These are phyloP conservation scores for Helobdella robusta DNA, from an alignment of 2,888 invertebrate genomes.

Conservation along the genomic window DNA sequence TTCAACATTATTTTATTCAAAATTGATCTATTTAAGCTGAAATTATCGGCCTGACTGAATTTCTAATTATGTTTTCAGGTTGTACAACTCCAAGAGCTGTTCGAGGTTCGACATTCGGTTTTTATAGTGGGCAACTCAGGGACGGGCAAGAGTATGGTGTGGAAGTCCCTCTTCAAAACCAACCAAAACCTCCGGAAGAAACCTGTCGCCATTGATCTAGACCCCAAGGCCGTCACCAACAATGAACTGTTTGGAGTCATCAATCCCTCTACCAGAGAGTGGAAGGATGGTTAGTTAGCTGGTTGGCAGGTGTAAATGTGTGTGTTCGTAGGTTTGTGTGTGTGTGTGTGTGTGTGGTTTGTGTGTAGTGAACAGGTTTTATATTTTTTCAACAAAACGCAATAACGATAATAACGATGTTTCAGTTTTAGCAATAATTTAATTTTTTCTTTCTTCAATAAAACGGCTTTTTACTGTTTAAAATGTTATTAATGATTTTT, in stretches of 20 bases:
- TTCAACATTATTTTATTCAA: background rate
- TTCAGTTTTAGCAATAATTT: too few species aligned
- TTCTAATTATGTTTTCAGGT: slow-evolving; percentile 55
- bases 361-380: too few species aligned
- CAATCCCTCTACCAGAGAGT: slow-evolving; percentile 88
- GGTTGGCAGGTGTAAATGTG: background rate
- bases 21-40: background rate
- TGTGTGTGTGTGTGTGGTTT: too few species aligned
- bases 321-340: too few species aligned
- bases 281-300: slow-evolving; percentile 69
- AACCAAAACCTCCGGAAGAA: slow-evolving; percentile 76
- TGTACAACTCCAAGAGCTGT: slow-evolving; percentile 82
- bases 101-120: slow-evolving; percentile 91
- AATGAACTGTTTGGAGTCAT: slow-evolving; percentile 94
- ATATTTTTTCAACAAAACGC: too few species aligned
- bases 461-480: too few species aligned
- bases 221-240: slow-evolving; percentile 93
- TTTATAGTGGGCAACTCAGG: slow-evolving; percentile 72
- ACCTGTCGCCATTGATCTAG: slow-evolving; percentile 80
- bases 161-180: slow-evolving; percentile 81
- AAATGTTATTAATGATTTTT: too few species aligned
- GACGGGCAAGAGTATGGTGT: slow-evolving; percentile 86
- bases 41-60: background rate
- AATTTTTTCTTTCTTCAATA: too few species aligned
- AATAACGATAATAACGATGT: too few species aligned